phyloP scores from a whole-genome alignment of 2,113 vertebrate species.

The Poicephalus meyeri region DNA sequence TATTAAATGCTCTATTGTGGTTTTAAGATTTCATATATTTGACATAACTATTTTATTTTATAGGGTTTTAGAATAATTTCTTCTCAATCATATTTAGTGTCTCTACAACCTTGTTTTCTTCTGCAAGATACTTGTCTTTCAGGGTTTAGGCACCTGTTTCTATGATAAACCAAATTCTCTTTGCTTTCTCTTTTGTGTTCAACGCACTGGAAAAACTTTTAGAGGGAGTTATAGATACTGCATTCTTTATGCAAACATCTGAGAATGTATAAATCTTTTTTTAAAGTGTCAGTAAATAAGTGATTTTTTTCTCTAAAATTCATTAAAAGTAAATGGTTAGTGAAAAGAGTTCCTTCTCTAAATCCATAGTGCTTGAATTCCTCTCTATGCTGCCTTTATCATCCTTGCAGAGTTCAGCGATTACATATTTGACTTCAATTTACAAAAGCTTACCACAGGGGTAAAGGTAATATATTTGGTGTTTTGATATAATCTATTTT shows the following conservation, averaged over 20 bases:
- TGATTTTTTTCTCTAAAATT: neutral
- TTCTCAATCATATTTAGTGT: neutral
- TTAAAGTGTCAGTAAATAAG: neutral
- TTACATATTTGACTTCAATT: slow-evolving; percentile 70
- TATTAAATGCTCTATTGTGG: neutral
- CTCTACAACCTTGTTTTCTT: neutral
- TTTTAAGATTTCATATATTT: neutral
- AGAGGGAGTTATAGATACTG: neutral
- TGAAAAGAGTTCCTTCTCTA: slow-evolving; percentile 22
- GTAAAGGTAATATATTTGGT: slow-evolving; percentile 50
- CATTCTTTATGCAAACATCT: neutral
- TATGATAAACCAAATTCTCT: neutral
- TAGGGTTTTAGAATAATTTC: neutral
- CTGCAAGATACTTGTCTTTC: neutral
- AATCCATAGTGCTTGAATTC: neutral
- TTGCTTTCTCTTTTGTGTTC: neutral
- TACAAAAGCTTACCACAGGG: slow-evolving; percentile 53
- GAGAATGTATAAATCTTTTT: slow-evolving; percentile 10
- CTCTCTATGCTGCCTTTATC: slow-evolving; percentile 49
- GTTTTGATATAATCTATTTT: slow-evolving; percentile 61
- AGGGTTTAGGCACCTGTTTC: neutral
- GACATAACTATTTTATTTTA: neutral
- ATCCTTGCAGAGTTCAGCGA: slow-evolving; percentile 35
- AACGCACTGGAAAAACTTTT: neutral
- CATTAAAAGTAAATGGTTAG: slow-evolving; percentile 20